phyloP scores from a whole-genome alignment of 2,113 vertebrate species.

The Catharus minimus region DNA sequence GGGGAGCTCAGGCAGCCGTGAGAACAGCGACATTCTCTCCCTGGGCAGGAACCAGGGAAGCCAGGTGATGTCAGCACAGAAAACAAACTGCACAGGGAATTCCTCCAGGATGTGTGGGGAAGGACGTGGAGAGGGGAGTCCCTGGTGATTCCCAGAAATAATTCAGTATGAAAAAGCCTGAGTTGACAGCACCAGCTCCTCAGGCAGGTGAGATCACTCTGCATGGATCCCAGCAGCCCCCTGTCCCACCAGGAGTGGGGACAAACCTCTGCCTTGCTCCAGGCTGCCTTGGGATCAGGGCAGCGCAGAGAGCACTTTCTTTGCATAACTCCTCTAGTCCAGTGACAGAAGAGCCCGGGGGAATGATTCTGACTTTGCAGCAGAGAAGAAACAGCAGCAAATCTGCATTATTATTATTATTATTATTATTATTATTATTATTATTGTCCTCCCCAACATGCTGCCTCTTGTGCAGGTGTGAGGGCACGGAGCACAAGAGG shows the following conservation, averaged over 20 bases:
- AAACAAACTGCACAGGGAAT: background rate
- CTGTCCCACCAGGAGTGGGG: background rate
- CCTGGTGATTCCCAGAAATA: background rate
- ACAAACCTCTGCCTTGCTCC: background rate
- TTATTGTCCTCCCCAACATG: background rate
- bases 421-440: background rate
- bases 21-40: background rate
- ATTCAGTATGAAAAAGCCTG: background rate
- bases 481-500: background rate
- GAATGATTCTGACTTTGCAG: background rate
- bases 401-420: background rate
- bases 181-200: background rate
- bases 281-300: background rate
- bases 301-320: background rate
- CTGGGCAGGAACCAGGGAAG: background rate
- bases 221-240: background rate
- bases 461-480: background rate
- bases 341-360: background rate
- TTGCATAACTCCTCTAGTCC: background rate
- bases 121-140: background rate
- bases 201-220: background rate
- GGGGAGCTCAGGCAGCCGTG: background rate
- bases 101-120: background rate
- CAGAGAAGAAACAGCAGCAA: background rate
- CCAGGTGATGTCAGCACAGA: background rate